Evolutionary conservation across 1,140 invertebrate genomes (phyloP).

Genomic region (Vollenhovia emeryi): DNA sequence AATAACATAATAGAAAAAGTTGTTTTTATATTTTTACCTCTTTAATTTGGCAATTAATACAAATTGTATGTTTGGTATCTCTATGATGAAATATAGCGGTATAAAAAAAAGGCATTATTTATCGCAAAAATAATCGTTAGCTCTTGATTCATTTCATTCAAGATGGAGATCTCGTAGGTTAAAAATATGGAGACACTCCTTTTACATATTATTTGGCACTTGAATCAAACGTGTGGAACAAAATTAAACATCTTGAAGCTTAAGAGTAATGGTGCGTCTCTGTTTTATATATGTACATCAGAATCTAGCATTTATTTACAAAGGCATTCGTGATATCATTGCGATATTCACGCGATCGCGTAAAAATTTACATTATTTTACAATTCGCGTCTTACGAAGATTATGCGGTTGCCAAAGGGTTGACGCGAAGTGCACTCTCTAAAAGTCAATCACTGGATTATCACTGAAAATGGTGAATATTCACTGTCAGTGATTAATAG

Average conservation of each 20-base stretch:
- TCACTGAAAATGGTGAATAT: too few species aligned
- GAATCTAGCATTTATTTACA: slow-evolving; percentile 64
- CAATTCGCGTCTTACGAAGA: neutral
- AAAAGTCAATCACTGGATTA: too few species aligned
- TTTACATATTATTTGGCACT: slow-evolving; percentile 3
- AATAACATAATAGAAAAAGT: slow-evolving; percentile 3
- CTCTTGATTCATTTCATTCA: neutral
- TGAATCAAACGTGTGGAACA: neutral
- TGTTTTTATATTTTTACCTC: neutral
- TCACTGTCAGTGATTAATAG: too few species aligned
- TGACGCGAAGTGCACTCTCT: neutral
- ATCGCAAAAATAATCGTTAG: neutral
- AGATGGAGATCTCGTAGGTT: neutral
- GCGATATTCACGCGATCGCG: neutral
- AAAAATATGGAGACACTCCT: neutral
- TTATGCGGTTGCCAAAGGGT: neutral
- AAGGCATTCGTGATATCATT: neutral
- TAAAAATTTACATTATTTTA: slow-evolving; percentile 56
- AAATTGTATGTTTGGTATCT: neutral
- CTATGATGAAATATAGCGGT: neutral
- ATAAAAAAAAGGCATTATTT: neutral
- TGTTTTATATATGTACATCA: neutral
- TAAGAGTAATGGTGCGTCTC: neutral
- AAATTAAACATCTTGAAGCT: slow-evolving; percentile 1
- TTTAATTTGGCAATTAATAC: slow-evolving; percentile 27